Evolutionary conservation across 2,888 invertebrate species (phyloP).

Genomic region (Perithous albicinctus): DNA sequence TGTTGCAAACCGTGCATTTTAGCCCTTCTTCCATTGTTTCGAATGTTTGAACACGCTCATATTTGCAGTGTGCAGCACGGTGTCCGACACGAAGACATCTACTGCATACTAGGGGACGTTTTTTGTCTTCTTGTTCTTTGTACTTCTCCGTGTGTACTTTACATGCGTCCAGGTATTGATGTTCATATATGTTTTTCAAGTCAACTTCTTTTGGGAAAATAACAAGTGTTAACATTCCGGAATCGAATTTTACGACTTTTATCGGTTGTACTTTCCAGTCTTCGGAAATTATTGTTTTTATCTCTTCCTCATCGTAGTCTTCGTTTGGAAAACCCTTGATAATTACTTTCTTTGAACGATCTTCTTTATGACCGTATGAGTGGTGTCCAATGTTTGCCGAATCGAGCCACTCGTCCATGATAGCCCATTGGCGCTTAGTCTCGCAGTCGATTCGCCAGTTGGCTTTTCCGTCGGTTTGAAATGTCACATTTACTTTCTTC

Average conservation of each 20-base stretch:
- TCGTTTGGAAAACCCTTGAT: conserved; percentile 3
- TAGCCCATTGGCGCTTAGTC: background rate
- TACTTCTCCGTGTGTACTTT: background rate
- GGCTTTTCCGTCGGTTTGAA: background rate
- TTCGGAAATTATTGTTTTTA: conserved; percentile 1
- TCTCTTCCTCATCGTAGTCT: conserved; percentile 1
- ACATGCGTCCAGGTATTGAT: background rate
- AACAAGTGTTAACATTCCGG: background rate
- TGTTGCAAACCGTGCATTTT: background rate
- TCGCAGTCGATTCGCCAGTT: conserved; percentile 2
- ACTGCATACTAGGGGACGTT: background rate
- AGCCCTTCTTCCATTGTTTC: background rate
- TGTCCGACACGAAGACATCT: background rate
- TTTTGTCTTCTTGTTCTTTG: background rate
- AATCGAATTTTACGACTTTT: background rate
- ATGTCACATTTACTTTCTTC: background rate
- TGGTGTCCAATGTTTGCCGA: background rate
- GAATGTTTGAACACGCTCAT: background rate
- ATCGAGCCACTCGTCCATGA: background rate
- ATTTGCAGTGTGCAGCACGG: background rate
- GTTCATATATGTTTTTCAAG: conserved; percentile 12
- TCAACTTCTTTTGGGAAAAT: background rate
- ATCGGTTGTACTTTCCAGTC: conserved; percentile 6
- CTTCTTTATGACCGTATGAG: conserved; percentile 14
- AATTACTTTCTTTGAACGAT: background rate